A percentile compares a stretch with the other conserved stretches of the same genome.
These are phyloP conservation scores for Ursus arctos DNA, from an alignment of 2,113 vertebrate species.

Conservation along the genomic window DNA sequence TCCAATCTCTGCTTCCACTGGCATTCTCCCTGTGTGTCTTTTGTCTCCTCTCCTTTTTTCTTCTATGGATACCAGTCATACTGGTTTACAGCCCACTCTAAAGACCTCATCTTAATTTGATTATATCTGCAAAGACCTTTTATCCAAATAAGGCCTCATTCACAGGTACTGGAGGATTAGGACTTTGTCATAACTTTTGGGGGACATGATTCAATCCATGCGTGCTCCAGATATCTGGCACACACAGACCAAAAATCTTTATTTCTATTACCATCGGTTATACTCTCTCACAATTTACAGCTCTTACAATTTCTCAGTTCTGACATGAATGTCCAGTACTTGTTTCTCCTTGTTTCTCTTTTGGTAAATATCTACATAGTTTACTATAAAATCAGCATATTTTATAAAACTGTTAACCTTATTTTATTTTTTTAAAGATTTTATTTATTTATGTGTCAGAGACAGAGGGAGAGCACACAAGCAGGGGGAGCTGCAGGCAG, in stretches of 20 bases:
- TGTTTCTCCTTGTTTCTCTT: neutral
- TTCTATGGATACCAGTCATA: neutral
- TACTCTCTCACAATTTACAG: neutral
- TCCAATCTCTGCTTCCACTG: neutral
- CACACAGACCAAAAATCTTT: neutral
- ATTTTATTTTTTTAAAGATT: too few relatives aligned
- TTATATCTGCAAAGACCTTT: neutral
- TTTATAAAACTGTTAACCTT: neutral
- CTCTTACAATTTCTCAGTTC: neutral
- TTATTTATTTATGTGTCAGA: too few relatives aligned
- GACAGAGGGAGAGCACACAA: too few relatives aligned
- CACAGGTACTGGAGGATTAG: neutral
- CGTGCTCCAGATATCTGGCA: neutral
- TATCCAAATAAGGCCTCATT: neutral
- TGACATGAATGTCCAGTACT: neutral
- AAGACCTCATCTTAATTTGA: neutral
- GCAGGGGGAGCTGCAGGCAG: too few relatives aligned
- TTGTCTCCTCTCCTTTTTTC: neutral
- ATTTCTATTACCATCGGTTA: neutral
- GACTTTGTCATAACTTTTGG: neutral
- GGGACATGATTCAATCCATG: neutral
- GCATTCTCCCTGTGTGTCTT: neutral
- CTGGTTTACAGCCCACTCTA: neutral
- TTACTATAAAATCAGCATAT: neutral
- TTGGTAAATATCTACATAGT: neutral